Evolutionary conservation across 2,113 vertebrate genomes (phyloP), one percentile per base, ranked within the genome.

Genomic region (Poecile atricapillus): DNA sequence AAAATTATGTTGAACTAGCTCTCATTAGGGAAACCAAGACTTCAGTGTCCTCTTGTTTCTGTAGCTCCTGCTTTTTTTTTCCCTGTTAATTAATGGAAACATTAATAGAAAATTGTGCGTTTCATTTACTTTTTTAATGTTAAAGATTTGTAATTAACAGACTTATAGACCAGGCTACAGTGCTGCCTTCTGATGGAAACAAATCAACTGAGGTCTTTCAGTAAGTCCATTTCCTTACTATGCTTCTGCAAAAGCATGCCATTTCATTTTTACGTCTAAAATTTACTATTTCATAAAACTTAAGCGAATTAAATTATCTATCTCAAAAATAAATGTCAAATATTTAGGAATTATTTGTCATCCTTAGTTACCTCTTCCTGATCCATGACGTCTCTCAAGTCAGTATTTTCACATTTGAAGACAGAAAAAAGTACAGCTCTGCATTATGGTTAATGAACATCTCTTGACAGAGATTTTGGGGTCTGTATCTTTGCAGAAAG

Each of bases 21-120:
- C 64, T 93, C 77, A 93, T 83, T 86, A 94, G 39, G 39, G 75
- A 90, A 95, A 90, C 43, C 24, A 59, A 93, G 53, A 83, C 35
- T 52, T 88, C 47, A 27, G 31, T 80, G 75, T 69, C 33, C 27
- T 89, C 28, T 71, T 69, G 13, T 80, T 94, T 80, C 78, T 80
- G n/a, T 68, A 83, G 43, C 47, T 86, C 53, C 27, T 82, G 0
- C 2, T 9, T 5, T 90, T 88, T 92, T 91, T 73, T 9, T 5
- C 10, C 11, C 24, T 15, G 31, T 93, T 91, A 94, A 83, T 86
- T 83, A 93, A 63, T 77, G 24, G 50, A 85, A 93, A 39, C 16
- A 44, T 74, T 58, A 85, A 87, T 79, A 85, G 83, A 56, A 89
- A 76, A 85, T 56, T 1, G 20, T 75, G 59, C 41, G 37, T 76